Conservation (phyloP, 2,797 vertebrate species). For the Fistularia tabacaria region DNA sequence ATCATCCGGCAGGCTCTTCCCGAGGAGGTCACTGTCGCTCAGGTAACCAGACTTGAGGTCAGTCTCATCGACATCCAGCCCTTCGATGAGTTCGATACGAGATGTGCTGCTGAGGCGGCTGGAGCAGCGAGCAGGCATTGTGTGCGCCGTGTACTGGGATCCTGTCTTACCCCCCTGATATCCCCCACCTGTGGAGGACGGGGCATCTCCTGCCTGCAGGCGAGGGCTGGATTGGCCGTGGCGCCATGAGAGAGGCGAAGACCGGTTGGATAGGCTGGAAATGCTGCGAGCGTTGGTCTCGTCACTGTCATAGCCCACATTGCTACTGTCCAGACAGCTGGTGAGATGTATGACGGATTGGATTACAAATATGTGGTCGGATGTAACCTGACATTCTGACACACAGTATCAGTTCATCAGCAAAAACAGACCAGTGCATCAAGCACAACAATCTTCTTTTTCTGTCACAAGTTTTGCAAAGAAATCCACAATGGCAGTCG, state of each 20-base stretch:
- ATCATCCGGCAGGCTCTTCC: conserved; percentile 88
- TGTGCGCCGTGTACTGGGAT: conserved; percentile 88
- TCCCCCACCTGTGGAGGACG: conserved; percentile 82
- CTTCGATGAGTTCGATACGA: conserved; percentile 90
- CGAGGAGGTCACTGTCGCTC: conserved; percentile 89
- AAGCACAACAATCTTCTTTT: neutral
- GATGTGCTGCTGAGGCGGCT: conserved; percentile 88
- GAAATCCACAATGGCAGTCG: conserved; percentile 18
- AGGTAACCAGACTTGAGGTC: conserved; percentile 96
- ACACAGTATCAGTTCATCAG: neutral
- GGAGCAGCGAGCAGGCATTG: conserved; percentile 93
- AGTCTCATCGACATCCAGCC: conserved; percentile 78
- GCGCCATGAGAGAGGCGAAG: conserved; percentile 95
- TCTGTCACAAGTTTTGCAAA: conserved; percentile 33
- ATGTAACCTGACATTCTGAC: neutral
- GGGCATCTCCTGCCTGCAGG: conserved; percentile 93
- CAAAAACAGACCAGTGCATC: conserved; percentile 5
- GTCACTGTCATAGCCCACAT: conserved; percentile 90
- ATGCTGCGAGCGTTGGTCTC: conserved; percentile 92
- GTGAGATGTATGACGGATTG: conserved; percentile 3
- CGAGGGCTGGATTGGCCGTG: conserved; percentile 94
- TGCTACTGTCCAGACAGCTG: conserved; percentile 89
- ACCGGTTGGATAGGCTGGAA: conserved; percentile 96
- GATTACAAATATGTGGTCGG: conserved; percentile 1
- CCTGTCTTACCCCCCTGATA: conserved; percentile 74